phyloP scores from a whole-genome alignment of 2,797 vertebrate species.

The Micromesistius poutassou region DNA sequence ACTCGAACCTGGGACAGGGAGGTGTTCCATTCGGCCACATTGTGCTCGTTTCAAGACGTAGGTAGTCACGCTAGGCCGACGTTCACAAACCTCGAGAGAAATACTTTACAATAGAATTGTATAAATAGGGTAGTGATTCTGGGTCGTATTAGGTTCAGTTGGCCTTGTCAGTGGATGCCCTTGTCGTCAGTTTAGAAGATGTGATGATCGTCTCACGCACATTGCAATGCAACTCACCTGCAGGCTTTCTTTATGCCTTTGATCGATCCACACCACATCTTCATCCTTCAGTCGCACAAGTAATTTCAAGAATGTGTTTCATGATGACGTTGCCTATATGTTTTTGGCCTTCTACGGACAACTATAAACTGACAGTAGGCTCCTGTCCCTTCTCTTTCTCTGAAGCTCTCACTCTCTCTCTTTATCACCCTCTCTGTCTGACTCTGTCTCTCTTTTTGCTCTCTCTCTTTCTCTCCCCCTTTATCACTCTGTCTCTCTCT shows the following conservation, averaged over 20 bases:
- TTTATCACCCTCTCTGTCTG: neutral
- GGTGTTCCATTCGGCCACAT: neutral
- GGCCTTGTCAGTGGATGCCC: neutral
- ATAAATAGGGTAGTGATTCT: neutral
- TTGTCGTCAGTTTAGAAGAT: neutral
- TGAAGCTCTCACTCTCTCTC: neutral
- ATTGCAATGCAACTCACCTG: too few relatives aligned
- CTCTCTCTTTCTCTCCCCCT: neutral
- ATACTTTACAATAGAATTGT: neutral
- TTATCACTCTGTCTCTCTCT: neutral
- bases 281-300: too few relatives aligned
- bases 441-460: too few relatives aligned
- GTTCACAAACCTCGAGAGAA: neutral
- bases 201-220: neutral
- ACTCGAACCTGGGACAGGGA: neutral
- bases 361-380: too few relatives aligned
- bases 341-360: too few relatives aligned
- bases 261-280: too few relatives aligned
- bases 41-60: neutral
- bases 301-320: neutral
- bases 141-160: neutral
- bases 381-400: too few relatives aligned
- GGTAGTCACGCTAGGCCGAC: too few relatives aligned
- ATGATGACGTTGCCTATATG: neutral
- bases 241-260: too few relatives aligned